Evolutionary conservation across 2,888 invertebrate species (phyloP), one percentile per base, ranked within the genome.

Genomic region (Neocrepidodera transversa): DNA sequence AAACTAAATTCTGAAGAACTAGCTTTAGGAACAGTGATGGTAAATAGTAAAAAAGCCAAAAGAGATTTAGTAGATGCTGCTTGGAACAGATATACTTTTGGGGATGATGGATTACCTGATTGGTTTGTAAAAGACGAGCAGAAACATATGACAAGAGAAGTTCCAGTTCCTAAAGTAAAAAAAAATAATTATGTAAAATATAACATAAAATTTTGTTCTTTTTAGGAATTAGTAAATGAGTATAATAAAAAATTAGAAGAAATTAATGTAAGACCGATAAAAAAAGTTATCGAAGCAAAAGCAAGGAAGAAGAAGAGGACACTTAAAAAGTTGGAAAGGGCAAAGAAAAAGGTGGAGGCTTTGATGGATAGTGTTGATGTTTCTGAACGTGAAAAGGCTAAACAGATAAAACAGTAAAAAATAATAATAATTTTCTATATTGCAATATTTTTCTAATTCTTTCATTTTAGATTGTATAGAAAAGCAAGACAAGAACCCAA

Each of bases 281-380:
- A 98, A 82, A 99, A 99, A 81, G 93, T 99, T 0, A 87, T 96
- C 68, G 97, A 99, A 82, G 99, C 99, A 0, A 98, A 96, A 81
- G 95, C 96, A 0, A 88, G 99, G 55, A 99, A 98, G 86, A 96
- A 97, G 89, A 90, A 89, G 79, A 90, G 95, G 66, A 89, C 92
- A 64, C 78, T 92, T 59, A 90, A 87, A 74, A 91, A 91, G 76
- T 80, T 98, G 81, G 94, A 95, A 67, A 93, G 91, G 73, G 97
- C 96, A 0, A 93, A 95, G 82, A 98, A 98, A 83, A 95, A 93
- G 81, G 92, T 95, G 0, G 97, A 98, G 77, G 86, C 88, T n/a
- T 85, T 99, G 18, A 87, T 96, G 83, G 97, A 97, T 54, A 92
- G 90, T 75, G 84, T 85, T 0, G 97, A 97, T 71, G 88, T 97